A percentile compares a stretch with the other conserved stretches of the same genome.
phyloP scores from a whole-genome alignment of 2,113 vertebrate species.

The Rallus limicola region DNA sequence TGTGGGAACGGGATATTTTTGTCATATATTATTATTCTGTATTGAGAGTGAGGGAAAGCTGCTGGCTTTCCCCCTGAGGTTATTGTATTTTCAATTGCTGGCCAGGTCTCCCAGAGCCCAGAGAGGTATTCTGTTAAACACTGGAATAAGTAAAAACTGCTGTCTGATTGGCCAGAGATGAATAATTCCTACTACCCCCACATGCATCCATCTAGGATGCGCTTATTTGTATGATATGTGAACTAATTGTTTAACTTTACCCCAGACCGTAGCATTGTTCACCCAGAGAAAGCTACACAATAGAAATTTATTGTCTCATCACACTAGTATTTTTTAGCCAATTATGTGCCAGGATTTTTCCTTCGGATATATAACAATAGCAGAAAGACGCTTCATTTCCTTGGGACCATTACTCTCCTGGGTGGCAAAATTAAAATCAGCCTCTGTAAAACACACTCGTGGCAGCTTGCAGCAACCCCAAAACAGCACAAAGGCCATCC shows the following conservation, averaged over 20 bases:
- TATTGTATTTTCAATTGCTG: slow-evolving; percentile 65
- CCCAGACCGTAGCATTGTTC: slow-evolving; percentile 59
- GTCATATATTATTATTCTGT: slow-evolving; percentile 38
- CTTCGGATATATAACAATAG: slow-evolving; percentile 59
- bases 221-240: slow-evolving; percentile 67
- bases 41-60: slow-evolving; percentile 23
- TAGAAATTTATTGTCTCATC: slow-evolving; percentile 69
- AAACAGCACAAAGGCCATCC: neutral
- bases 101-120: slow-evolving; percentile 48
- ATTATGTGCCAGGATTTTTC: slow-evolving; percentile 61
- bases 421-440: slow-evolving; percentile 68
- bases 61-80: slow-evolving; percentile 44
- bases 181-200: slow-evolving; percentile 51
- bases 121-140: slow-evolving; percentile 56
- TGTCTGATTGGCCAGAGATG: slow-evolving; percentile 53
- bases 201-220: slow-evolving; percentile 59
- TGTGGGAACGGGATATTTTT: slow-evolving; percentile 36
- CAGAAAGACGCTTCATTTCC: slow-evolving; percentile 40
- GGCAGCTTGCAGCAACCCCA: neutral
- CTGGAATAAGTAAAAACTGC: slow-evolving; percentile 65
- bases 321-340: slow-evolving; percentile 66
- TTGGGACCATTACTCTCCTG: slow-evolving; percentile 51
- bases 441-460: slow-evolving; percentile 6
- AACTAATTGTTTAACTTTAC: slow-evolving; percentile 65
- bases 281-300: slow-evolving; percentile 60